Evolutionary conservation across 2,888 invertebrate genomes (phyloP).

Genomic region (Drosophila leonis): DNA sequence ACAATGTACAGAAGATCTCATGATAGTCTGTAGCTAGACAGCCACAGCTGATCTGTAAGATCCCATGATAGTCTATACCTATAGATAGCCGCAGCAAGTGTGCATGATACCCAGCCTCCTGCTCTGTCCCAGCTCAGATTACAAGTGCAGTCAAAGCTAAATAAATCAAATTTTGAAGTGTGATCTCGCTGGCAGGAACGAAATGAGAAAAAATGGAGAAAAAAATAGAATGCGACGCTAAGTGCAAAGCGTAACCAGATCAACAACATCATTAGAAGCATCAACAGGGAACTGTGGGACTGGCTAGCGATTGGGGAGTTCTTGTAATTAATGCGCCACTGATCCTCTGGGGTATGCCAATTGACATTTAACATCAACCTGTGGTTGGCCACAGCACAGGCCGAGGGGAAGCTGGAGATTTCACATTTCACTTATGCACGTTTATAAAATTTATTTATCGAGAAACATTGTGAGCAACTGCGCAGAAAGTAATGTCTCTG

Average conservation of each 20-base stretch:
- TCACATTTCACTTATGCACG: constrained; percentile 13
- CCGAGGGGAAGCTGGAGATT: constrained; percentile 1
- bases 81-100: constrained; percentile 21
- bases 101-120: constrained; percentile 8
- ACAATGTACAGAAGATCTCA: no score
- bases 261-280: constrained; percentile 74
- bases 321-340: constrained; percentile 71
- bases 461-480: constrained; percentile 60
- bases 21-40: neutral
- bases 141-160: constrained; percentile 73
- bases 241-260: constrained; percentile 76
- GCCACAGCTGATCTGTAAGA: no score
- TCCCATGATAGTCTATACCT: no score
- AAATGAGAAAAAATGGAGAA: constrained; percentile 14
- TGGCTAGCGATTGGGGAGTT: constrained; percentile 15
- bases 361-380: constrained; percentile 82
- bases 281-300: constrained; percentile 34
- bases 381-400: constrained; percentile 54
- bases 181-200: constrained; percentile 23
- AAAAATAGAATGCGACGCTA: constrained; percentile 45
- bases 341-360: constrained; percentile 79
- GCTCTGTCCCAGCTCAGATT: constrained; percentile 47
- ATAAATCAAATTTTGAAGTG: constrained; percentile 72
- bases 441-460: constrained; percentile 41
- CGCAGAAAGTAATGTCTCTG: constrained; percentile 43